Evolutionary conservation across 2,113 vertebrate species (phyloP).

Genomic region (Lophochroa leadbeateri): DNA sequence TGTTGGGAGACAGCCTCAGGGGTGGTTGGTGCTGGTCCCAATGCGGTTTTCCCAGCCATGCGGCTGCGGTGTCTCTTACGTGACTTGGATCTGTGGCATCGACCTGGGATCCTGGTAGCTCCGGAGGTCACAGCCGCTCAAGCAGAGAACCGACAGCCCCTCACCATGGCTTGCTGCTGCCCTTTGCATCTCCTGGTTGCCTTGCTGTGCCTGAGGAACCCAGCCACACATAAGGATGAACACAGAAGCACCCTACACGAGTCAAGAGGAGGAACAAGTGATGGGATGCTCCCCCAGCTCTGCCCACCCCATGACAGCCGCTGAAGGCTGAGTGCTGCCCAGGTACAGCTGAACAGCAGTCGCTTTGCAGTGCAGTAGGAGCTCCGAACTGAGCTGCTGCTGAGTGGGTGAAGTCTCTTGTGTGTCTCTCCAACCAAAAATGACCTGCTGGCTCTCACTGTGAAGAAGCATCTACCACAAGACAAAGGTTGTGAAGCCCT

Average conservation of each 20-base stretch:
- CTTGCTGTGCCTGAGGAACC: not conserved
- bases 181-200: not conserved
- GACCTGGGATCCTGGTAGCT: not conserved
- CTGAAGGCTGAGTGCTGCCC: not conserved
- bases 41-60: not conserved
- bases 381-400: not conserved
- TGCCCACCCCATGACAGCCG: not conserved
- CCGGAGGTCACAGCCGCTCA: fast-evolving
- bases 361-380: not conserved
- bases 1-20: not conserved
- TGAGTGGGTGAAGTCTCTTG: not conserved
- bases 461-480: not conserved
- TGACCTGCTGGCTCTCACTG: conserved; percentile 39
- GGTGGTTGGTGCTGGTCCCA: not conserved
- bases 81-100: fast-evolving
- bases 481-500: not conserved
- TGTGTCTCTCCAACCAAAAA: conserved; percentile 33
- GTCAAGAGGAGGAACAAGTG: not conserved
- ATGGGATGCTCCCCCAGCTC: not conserved
- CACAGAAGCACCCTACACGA: not conserved
- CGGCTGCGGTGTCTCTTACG: not conserved
- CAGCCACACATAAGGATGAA: not conserved
- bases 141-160: not conserved
- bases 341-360: not conserved
- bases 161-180: not conserved